Evolutionary conservation across 2,113 vertebrate species (phyloP).

Genomic region (Bombycilla garrulus): DNA sequence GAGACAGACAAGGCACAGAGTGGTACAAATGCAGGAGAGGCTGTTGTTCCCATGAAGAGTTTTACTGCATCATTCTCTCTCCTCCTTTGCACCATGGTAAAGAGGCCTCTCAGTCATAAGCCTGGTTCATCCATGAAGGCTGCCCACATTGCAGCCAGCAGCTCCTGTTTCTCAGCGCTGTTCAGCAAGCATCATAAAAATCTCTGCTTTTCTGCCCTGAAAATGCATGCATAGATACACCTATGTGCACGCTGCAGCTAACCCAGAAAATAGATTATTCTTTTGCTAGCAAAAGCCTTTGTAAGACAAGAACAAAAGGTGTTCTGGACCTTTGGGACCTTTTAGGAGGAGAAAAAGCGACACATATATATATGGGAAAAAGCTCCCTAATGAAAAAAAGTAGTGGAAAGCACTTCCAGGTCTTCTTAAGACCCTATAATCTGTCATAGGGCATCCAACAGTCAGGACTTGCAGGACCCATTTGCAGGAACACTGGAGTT

Average conservation of each 20-base stretch:
- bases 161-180: neutral
- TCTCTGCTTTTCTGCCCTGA: neutral
- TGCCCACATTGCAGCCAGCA: neutral
- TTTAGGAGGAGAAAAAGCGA: neutral
- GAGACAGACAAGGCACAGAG: neutral
- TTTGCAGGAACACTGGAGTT: neutral
- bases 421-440: neutral
- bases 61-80: neutral
- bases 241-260: neutral
- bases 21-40: neutral
- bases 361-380: neutral
- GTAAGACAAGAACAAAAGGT: neutral
- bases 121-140: neutral
- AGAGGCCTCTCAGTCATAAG: neutral
- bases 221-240: neutral
- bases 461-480: accelerated
- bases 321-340: neutral
- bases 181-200: neutral
- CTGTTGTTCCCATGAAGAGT: neutral
- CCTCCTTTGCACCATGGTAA: neutral
- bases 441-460: neutral
- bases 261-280: neutral
- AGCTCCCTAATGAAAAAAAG: neutral
- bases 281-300: neutral
- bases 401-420: neutral